phyloP scores from a whole-genome alignment of 2,113 vertebrate species.

The Athene cunicularia region DNA sequence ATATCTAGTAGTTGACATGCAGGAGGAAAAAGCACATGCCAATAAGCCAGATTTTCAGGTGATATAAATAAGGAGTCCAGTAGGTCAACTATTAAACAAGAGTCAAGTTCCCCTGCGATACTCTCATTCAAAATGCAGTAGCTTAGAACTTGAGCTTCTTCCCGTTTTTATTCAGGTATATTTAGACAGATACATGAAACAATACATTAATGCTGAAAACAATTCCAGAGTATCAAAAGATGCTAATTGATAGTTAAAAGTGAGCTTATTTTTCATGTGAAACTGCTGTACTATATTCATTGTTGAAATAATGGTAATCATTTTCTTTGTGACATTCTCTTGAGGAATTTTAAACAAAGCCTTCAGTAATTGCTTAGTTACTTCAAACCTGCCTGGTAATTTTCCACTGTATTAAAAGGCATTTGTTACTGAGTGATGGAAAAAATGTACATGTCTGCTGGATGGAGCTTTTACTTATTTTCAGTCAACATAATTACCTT shows the following conservation, averaged over 20 bases:
- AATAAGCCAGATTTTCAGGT: background rate
- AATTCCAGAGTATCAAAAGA: conserved; percentile 60
- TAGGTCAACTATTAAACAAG: background rate
- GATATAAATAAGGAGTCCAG: background rate
- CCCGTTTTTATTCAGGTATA: background rate
- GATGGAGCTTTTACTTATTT: conserved; percentile 66
- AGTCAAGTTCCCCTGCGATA: background rate
- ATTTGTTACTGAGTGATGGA: conserved; percentile 49
- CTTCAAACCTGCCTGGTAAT: conserved; percentile 73
- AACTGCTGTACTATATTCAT: conserved; percentile 17
- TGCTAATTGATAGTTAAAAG: conserved; percentile 68
- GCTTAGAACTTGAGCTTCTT: background rate
- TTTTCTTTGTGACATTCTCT: conserved; percentile 68
- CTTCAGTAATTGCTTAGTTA: conserved; percentile 70
- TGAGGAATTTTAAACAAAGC: conserved; percentile 74
- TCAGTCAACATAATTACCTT: conserved; percentile 72
- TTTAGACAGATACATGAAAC: conserved; percentile 6
- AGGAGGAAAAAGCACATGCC: background rate
- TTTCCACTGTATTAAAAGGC: conserved; percentile 72
- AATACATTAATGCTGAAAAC: conserved; percentile 33
- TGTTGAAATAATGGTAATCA: conserved; percentile 65
- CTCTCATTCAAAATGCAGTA: background rate
- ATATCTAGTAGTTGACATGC: background rate
- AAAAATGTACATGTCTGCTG: conserved; percentile 31
- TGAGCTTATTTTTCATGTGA: conserved; percentile 61